Evolutionary conservation across 2,797 vertebrate genomes (phyloP), one percentile per base, ranked within the genome.

Genomic region (Clarias pachynema): DNA sequence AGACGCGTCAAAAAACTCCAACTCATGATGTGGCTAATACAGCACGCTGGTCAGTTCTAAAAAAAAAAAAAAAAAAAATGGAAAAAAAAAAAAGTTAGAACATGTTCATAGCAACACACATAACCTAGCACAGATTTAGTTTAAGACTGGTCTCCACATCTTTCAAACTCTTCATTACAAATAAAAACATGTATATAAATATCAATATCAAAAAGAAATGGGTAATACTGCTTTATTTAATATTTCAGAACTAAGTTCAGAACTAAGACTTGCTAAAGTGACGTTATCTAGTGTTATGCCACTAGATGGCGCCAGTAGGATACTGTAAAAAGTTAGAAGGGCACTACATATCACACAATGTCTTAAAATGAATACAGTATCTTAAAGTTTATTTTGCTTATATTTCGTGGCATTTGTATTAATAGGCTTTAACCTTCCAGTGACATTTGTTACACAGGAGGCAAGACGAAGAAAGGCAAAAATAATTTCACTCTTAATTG

Each of bases 1-100:
- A 98, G 94, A 37, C 96, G 96, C 0, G 97, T 98, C 78, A 98
- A 93, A 90, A 98, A 98, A 83, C 96, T 97, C 97, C 97, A 98
- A 88, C 97, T 98, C 97, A 98, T 98, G 91, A 89, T 94, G 91
- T 77, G 80, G 70, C 82, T 75, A 14, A 37, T 34, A 77, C 60
- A 31, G 3, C 66, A 37, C 85, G 16, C 59, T 53, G 87, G 79
- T 91, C 87, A 94, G 84, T 89, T 79, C 94, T 95, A 86, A 26
- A 74, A 83, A 31, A 63, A 53, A 74, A 83, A 31, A 63, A 53
- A 5, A 0, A 16, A 31, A 7, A 31, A 31, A 34, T 12, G 5
- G 1, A 31, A 40, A 18, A 5, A 40, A 15, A 31, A 40, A 18
- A 5, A 40, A 15, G 4, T 5, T 29, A 56, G 40, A 0, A 62